Base-by-base conservation (phyloP, 2,113 vertebrate genomes). In the Microcebus griseorufus region DNA sequence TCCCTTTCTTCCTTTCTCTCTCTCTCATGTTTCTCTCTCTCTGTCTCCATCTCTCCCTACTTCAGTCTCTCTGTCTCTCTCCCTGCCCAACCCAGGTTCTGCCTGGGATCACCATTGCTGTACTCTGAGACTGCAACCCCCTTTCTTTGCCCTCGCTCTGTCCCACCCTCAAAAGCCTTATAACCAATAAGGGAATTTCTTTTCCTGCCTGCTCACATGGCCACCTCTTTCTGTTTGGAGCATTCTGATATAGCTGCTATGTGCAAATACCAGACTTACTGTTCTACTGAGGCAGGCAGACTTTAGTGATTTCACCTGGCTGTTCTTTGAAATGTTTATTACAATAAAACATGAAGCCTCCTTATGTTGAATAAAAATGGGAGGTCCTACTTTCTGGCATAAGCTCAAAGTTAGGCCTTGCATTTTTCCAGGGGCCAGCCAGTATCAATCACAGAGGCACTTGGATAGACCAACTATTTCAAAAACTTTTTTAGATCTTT, bases 21-120 rank as follows among this genome's bases (percentile, higher is more conserved):
- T 14, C 23, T 27, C 11, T 14, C 1, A 2, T 20, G 2, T 9
- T 18, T 64, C 9, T 9, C 5, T 3, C 1, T 16, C 3, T 8
- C 29, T 3, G 6, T 5, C 17, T 12, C 32, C 14, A 9, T 32
- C 7, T 17, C 20, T 55, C 37, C 34, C 22, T 17, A 3, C 1
- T 6, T 25, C 32, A 6, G 3, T 22, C 8, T 29, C 2, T 17
- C 4, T 48, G 0, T 9, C 29, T 18, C 13, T 22, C 18, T 8
- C 5, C 27, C 10, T 9, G 9, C 7, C 20, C 12, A 5, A 10
- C 9, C 0, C 0, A 23, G 20, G 10, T 53, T 42, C 73, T 55
- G 1, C 60, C 55, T 69, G 29, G 48, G n/a, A 9, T 72, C 51
- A 23, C 16, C 16, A 39, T n/a, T 60, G 58, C 51, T 53, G 0